Evolutionary conservation across 2,888 invertebrate species (phyloP).

Genomic region (Drosophila bunnanda): DNA sequence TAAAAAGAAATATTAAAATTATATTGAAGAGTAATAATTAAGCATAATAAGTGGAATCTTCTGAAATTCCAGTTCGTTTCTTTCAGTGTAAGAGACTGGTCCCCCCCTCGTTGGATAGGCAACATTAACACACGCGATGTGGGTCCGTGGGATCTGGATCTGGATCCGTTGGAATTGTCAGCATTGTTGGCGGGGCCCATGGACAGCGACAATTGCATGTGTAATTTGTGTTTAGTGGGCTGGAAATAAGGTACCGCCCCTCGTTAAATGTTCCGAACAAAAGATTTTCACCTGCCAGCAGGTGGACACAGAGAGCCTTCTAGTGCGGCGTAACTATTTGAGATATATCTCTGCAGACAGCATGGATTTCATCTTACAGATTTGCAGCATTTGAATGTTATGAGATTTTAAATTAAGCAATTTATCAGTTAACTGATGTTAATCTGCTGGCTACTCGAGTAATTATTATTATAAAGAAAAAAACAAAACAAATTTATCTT

Average conservation of each 20-base stretch:
- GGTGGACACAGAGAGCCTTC: conserved; percentile 2
- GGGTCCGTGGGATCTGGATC: conserved; percentile 20
- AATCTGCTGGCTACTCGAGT: background rate
- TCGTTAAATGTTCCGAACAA: conserved; percentile 17
- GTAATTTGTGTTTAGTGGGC: conserved; percentile 50
- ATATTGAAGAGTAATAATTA: no score
- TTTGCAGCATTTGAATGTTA: background rate
- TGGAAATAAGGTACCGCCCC: conserved; percentile 25
- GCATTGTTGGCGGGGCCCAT: conserved; percentile 11
- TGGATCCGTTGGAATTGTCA: conserved; percentile 31
- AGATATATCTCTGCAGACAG: conserved; percentile 8
- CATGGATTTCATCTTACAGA: background rate
- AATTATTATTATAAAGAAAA: background rate
- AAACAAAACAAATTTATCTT: background rate
- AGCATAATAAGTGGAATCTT: no score
- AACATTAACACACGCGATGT: conserved; percentile 42
- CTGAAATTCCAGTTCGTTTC: background rate
- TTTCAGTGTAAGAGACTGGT: background rate
- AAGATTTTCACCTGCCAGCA: conserved; percentile 16
- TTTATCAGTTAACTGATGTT: no score
- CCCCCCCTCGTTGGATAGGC: conserved; percentile 26
- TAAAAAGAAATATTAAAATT: no score
- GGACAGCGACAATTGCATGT: conserved; percentile 46
- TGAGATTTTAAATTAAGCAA: background rate
- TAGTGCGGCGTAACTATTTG: background rate